Percentiles rank a stretch among this genome's conserved stretches.
These are phyloP conservation scores for Platichthys flesus DNA, from an alignment of 2,113 vertebrate species.

Conservation along the genomic window DNA sequence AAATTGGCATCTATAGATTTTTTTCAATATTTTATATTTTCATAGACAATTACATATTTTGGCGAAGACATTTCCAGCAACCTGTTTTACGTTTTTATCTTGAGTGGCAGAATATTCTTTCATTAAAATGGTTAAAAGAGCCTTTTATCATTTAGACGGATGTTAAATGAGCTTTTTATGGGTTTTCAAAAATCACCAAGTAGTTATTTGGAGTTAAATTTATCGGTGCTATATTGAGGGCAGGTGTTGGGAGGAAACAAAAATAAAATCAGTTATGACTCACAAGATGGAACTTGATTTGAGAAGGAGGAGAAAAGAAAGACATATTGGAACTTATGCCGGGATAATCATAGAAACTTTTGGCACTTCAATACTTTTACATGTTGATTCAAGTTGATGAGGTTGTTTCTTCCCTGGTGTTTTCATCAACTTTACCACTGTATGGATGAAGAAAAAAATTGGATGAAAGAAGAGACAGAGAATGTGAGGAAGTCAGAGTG, in stretches of 20 bases:
- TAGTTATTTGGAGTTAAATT: too few species aligned
- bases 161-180: too few species aligned
- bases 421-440: background rate
- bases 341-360: background rate
- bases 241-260: background rate
- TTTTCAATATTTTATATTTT: background rate
- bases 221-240: background rate
- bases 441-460: background rate
- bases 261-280: background rate
- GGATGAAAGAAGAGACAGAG: constrained; percentile 22
- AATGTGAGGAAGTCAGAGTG: constrained; percentile 40
- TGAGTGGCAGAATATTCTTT: background rate
- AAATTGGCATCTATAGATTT: background rate
- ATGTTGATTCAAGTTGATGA: constrained; percentile 7
- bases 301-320: background rate
- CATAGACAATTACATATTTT: background rate
- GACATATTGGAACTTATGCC: background rate
- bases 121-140: background rate
- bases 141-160: background rate
- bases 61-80: too few species aligned
- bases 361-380: background rate
- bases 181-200: too few species aligned
- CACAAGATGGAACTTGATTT: background rate
- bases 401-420: constrained; percentile 1
- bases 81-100: too few species aligned